Base-by-base conservation (phyloP, 2,797 vertebrate species). In the Natrix natrix region DNA sequence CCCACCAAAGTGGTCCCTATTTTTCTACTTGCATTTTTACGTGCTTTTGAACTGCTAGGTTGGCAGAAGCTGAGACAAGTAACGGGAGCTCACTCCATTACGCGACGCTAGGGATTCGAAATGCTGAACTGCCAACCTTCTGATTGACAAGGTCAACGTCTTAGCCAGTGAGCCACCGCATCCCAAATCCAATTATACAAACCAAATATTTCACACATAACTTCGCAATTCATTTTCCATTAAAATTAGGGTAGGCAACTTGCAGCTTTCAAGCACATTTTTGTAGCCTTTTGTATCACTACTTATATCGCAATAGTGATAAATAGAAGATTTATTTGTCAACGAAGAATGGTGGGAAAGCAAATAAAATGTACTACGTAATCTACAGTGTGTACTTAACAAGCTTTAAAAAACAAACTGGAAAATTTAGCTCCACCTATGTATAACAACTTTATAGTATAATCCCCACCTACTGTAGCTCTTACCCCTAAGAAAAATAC, bases 141-240 rank as follows among this genome's bases (percentile, higher is more conserved):
- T 48, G 48, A 48, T 48, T 48, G 48, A 48, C 48, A 48, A 48
- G 5, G 48, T 48, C 48, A 48, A 48, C 48, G 5, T 48, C 48
- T 48, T 48, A 48, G 48, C 48, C 5, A 48, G 48, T 48, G 48
- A 48, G 48, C 48, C 48, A 5, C 48, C 3, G 48, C 48, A 48
- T 48, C 48, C 48, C 48, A 48, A 69, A 63, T 26, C 0, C 43
- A 43, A 91, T 32, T 2, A 88, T 89, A 93, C 86, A 22, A 48
- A 11, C 14, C 94, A n/a, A 88, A 90, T 0, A 93, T 93, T 93
- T 92, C 52, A 93, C 63, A 83, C 1, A 10, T 52, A 61, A 22
- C 12, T 54, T 78, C 37, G 43, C 74, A 43, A 43, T 1, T 43
- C 17, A 43, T 78, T 78, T 43, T 43, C 37, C 37, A 22, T 78